These are phyloP conservation scores for Stigmatopora nigra DNA, from an alignment of 2,113 vertebrate species.

Conservation along the genomic window DNA sequence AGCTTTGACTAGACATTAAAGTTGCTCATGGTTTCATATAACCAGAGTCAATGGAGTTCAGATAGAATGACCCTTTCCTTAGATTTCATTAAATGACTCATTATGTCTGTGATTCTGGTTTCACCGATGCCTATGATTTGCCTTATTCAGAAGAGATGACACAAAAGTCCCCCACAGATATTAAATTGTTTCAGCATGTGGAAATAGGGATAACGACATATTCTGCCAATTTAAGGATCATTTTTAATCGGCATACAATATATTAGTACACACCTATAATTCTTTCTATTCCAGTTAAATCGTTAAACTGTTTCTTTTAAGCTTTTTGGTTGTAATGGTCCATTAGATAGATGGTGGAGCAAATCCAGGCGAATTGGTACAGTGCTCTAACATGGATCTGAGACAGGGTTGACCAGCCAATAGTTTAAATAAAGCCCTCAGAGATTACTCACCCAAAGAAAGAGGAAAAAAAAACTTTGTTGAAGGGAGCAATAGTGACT, in stretches of 20 bases:
- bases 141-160: not conserved
- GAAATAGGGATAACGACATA: conserved; percentile 4
- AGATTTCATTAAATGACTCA: conserved; percentile 41
- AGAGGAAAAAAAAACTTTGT: conserved; percentile 50
- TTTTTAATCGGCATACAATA: not conserved
- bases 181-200: conserved; percentile 8
- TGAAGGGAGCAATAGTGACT: conserved; percentile 57
- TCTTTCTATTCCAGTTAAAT: too few relatives aligned
- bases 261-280: too few relatives aligned
- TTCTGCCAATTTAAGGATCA: not conserved
- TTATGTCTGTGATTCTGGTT: conserved; percentile 25
- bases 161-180: conserved; percentile 1
- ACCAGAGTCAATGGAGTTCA: conserved; percentile 22
- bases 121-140: conserved; percentile 15
- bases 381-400: conserved; percentile 60
- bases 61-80: conserved; percentile 14
- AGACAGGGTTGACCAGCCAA: conserved; percentile 57
- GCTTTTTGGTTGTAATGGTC: conserved; percentile 23
- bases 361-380: conserved; percentile 65
- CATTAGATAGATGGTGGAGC: conserved; percentile 33
- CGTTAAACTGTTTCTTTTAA: too few relatives aligned
- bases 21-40: conserved; percentile 10
- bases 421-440: conserved; percentile 73
- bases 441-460: conserved; percentile 65
- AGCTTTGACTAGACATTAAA: conserved; percentile 25